Evolutionary conservation across 2,113 vertebrate species (phyloP).

Genomic region (Protobothrops mucrosquamatus): DNA sequence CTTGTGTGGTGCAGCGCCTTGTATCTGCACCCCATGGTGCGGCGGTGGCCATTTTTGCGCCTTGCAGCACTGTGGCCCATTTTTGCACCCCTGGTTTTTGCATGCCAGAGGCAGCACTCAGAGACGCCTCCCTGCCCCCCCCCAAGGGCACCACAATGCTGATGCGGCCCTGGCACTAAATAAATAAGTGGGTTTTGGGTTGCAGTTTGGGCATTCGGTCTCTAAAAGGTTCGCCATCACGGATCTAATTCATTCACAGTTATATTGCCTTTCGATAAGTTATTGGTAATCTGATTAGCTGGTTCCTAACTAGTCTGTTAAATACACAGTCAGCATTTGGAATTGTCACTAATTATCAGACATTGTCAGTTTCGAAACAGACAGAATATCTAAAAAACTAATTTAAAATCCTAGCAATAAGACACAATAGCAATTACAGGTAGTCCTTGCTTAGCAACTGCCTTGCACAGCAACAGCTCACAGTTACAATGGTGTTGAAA

Average conservation of each 20-base stretch:
- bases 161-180: too few species aligned
- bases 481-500: background rate
- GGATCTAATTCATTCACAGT: background rate
- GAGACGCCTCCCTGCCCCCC: too few species aligned
- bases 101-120: too few species aligned
- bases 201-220: too few species aligned
- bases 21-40: too few species aligned
- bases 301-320: background rate
- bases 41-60: too few species aligned
- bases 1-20: too few species aligned
- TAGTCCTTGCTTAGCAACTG: background rate
- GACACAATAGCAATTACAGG: background rate
- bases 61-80: too few species aligned
- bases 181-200: too few species aligned
- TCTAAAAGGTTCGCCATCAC: too few species aligned
- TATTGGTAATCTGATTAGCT: background rate
- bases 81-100: too few species aligned
- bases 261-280: background rate
- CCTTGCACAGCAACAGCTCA: background rate
- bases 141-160: too few species aligned
- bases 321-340: background rate
- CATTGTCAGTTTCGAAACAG: background rate
- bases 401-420: background rate
- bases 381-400: background rate
- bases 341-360: background rate